phyloP scores from a whole-genome alignment of 2,797 vertebrate genomes.

The Lacerta bilineata region DNA sequence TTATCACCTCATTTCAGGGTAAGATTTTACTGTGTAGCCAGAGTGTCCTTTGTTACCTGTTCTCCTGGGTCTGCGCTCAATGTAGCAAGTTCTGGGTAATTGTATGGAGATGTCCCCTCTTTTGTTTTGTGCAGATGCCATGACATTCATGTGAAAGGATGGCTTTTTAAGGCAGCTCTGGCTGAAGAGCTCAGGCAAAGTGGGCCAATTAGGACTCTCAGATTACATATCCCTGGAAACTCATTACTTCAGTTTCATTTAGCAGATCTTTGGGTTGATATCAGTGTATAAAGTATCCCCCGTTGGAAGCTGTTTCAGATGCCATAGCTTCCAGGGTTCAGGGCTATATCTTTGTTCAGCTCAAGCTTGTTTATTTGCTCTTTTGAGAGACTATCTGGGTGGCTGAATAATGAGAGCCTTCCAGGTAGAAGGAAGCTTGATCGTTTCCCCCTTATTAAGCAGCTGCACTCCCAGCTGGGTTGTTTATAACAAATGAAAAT shows the following conservation, averaged over 20 bases:
- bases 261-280: slow-evolving; percentile 49
- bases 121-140: slow-evolving; percentile 34
- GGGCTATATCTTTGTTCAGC: slow-evolving; percentile 38
- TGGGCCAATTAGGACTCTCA: slow-evolving; percentile 53
- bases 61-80: slow-evolving; percentile 48
- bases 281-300: slow-evolving; percentile 40
- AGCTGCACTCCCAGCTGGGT: slow-evolving; percentile 81
- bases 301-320: slow-evolving; percentile 41
- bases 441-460: slow-evolving; percentile 72
- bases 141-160: slow-evolving; percentile 36
- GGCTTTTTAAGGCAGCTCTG: background rate
- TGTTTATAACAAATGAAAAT: slow-evolving; percentile 79
- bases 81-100: slow-evolving; percentile 5
- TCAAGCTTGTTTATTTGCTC: slow-evolving; percentile 49
- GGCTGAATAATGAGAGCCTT: slow-evolving; percentile 75
- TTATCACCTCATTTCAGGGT: background rate
- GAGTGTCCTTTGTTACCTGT: slow-evolving; percentile 34
- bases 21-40: background rate
- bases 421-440: slow-evolving; percentile 73
- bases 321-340: slow-evolving; percentile 25
- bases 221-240: slow-evolving; percentile 37
- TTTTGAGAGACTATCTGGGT: slow-evolving; percentile 66
- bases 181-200: slow-evolving; percentile 40
- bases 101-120: slow-evolving; percentile 7
- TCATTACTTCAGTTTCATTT: slow-evolving; percentile 50